Percentiles rank a stretch among this genome's conserved stretches.
These are phyloP conservation scores for Rhea americana DNA, from an alignment of 2,113 vertebrate genomes.

Conservation along the genomic window DNA sequence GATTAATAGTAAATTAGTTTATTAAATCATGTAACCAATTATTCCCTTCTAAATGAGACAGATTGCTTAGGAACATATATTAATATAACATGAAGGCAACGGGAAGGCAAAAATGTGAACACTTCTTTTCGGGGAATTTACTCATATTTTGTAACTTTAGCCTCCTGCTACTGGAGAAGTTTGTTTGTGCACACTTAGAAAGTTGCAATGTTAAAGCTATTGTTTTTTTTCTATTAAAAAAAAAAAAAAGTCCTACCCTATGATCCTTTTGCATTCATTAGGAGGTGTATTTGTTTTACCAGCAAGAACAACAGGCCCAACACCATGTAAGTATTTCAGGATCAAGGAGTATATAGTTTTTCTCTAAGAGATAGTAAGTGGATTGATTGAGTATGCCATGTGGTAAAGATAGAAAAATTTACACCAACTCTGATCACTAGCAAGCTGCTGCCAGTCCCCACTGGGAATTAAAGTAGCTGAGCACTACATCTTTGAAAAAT, in stretches of 20 bases:
- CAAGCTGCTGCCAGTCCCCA: background rate
- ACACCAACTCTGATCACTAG: background rate
- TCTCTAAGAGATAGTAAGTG: background rate
- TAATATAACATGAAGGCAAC: background rate
- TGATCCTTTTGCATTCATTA: background rate
- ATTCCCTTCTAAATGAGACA: background rate
- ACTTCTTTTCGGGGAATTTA: background rate
- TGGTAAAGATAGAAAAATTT: background rate
- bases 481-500: constrained; percentile 14
- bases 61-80: background rate
- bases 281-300: background rate
- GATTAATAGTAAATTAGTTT: background rate
- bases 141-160: background rate
- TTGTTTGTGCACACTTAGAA: background rate
- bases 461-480: constrained; percentile 12
- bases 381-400: constrained; percentile 8
- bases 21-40: background rate
- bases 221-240: background rate
- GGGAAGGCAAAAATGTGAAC: background rate
- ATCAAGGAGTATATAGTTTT: background rate
- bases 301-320: background rate
- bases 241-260: background rate
- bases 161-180: background rate
- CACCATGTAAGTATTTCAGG: background rate
- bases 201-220: background rate